Percentiles rank a stretch among this genome's conserved stretches.
phyloP scores from a whole-genome alignment of 1,140 invertebrate species.

The Drosophila watanabei region DNA sequence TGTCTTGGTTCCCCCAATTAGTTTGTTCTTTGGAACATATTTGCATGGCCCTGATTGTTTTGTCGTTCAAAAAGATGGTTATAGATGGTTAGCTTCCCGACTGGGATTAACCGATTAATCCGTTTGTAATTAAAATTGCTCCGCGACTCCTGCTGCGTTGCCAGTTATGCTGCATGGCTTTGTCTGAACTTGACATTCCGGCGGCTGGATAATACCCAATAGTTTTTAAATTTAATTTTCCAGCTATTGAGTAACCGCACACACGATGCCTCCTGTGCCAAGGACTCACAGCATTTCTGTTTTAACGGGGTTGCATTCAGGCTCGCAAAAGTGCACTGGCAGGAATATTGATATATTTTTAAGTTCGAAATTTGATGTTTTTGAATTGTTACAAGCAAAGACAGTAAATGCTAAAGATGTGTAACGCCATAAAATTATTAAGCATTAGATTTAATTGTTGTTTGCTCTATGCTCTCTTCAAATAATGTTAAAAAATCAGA shows the following conservation, averaged over 20 bases:
- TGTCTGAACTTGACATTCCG: conserved; percentile 51
- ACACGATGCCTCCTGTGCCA: conserved; percentile 17
- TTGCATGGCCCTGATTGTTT: conserved; percentile 32
- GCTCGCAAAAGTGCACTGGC: conserved; percentile 1
- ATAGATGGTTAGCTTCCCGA: conserved; percentile 2
- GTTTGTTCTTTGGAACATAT: conserved; percentile 44
- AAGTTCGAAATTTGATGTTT: too few relatives aligned
- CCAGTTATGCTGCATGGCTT: conserved; percentile 8
- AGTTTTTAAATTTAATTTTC: conserved; percentile 73
- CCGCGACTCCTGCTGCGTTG: conserved; percentile 9
- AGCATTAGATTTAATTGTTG: too few relatives aligned
- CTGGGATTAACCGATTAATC: conserved; percentile 38
- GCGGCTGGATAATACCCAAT: conserved; percentile 41
- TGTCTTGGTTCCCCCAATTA: conserved; percentile 22
- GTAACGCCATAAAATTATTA: not conserved
- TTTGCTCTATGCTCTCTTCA: too few relatives aligned
- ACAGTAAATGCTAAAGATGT: too few relatives aligned
- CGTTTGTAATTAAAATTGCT: conserved; percentile 35
- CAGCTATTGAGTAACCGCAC: conserved; percentile 65
- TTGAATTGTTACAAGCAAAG: too few relatives aligned
- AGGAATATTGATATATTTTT: not conserved
- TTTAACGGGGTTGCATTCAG: conserved; percentile 32
- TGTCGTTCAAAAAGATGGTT: conserved; percentile 19
- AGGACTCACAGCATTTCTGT: conserved; percentile 13
- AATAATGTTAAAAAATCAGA: too few relatives aligned